Base-by-base conservation (phyloP, 2,888 invertebrate genomes). In the Epistrophella euchroma region DNA sequence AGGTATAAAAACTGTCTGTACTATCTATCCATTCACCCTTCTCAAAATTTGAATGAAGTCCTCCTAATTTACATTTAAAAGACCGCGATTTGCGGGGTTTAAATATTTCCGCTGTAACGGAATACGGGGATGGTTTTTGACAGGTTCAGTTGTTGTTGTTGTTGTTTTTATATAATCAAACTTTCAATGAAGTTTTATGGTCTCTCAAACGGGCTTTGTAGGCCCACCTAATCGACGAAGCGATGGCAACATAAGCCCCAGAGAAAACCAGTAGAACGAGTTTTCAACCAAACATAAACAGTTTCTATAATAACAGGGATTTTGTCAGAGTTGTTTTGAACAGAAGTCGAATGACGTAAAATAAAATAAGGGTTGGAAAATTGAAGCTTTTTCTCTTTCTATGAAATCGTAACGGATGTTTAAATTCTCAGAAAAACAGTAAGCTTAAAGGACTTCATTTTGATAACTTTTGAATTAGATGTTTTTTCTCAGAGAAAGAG, bases 91-190 rank as follows among this genome's bases (percentile, higher is more conserved):
- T 35, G 32, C 17, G 32, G 66, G 50, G 68, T 73, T 73, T 43
- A 22, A 60, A 66, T 50, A 72, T 50, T 64, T 60, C 52, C 72
- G 35, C 13, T 11, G 13, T 10, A 13, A 22, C 47, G n/a, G 13
- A 25, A 37, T 32, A n/a, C 6, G n/a, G 47, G 55, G 55, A n/a
- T 64, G 32, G 32, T 35, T 66, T 45, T 19, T 40, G 47, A 43
- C 50, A 56, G 47, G n/a, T 15, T 56, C 28, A 15, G 72, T 66
- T 73, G 79, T 73, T 73, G 45, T 74, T 71, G 2, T 28, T 25
- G n/a, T n/a, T n/a, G n/a, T 25, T 28, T 77, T 80, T 52, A 52
- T 55, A 52, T 74, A 45, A 70, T 47, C 60, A 45, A 52, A 70
- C 60, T 60, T 74, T 60, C 43, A 37, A 25, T 10, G 25, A 17